Evolutionary conservation across 1,140 invertebrate genomes (phyloP).

Genomic region (Tetraneura akinire): DNA sequence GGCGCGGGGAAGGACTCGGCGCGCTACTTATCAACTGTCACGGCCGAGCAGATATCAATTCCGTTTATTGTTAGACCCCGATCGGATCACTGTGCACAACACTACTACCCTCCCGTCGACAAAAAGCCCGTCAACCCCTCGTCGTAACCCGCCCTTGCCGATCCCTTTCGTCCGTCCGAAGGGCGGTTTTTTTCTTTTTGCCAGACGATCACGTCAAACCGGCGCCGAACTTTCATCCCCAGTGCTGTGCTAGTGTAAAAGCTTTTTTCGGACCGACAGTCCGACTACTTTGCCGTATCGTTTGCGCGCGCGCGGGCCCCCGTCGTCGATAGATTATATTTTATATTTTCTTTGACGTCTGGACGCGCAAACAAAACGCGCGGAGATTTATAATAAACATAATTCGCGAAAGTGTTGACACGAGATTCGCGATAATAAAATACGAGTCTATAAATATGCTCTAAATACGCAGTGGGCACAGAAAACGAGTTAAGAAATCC

Average conservation of each 20-base stretch:
- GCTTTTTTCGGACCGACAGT: constrained; percentile 30
- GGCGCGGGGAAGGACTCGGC: too few species aligned
- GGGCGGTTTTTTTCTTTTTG: background rate
- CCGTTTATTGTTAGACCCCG: constrained; percentile 38
- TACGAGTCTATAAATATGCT: too few species aligned
- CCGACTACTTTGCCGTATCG: too few species aligned
- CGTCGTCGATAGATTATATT: too few species aligned
- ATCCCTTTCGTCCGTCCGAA: background rate
- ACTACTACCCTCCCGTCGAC: background rate
- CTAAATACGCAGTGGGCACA: too few species aligned
- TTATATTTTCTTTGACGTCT: too few species aligned
- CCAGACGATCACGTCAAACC: constrained; percentile 3
- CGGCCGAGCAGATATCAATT: constrained; percentile 44
- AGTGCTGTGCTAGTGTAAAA: constrained; percentile 38
- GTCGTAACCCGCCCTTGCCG: background rate
- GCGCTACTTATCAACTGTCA: constrained; percentile 45
- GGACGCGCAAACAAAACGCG: too few species aligned
- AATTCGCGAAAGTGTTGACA: too few species aligned
- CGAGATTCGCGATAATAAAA: too few species aligned
- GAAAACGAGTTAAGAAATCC: too few species aligned
- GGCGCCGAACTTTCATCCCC: constrained; percentile 44
- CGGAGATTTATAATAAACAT: too few species aligned
- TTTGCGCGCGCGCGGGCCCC: too few species aligned
- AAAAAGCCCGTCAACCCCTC: background rate
- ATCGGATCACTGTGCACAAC: background rate